phyloP scores from a whole-genome alignment of 2,797 vertebrate species.

The Hypotaenidia okinawae region DNA sequence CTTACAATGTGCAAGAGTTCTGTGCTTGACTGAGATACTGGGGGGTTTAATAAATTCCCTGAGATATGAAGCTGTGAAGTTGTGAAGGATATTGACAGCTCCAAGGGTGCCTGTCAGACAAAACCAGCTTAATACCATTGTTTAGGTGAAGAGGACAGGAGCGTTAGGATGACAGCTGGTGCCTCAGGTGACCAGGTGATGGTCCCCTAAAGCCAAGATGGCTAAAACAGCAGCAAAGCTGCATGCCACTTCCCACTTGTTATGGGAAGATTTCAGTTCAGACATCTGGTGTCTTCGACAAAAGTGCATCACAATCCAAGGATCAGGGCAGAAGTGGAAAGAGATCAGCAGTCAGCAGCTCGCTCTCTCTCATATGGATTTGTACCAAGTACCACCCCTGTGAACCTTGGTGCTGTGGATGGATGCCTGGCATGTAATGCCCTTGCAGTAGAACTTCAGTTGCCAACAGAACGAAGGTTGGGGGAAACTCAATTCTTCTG shows the following conservation, averaged over 20 bases:
- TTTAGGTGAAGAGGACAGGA: neutral
- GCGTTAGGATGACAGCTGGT: neutral
- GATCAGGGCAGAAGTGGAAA: neutral
- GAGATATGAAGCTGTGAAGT: neutral
- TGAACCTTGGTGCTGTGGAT: neutral
- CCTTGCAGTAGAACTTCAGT: neutral
- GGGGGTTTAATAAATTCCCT: neutral
- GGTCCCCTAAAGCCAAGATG: neutral
- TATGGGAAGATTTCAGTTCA: neutral
- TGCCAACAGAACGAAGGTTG: neutral
- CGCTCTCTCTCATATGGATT: accelerated
- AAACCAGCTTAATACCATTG: neutral
- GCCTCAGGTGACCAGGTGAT: neutral
- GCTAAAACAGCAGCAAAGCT: neutral
- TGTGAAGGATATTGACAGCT: neutral
- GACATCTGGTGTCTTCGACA: neutral
- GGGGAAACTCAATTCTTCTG: neutral
- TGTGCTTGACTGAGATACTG: neutral
- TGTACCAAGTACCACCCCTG: neutral
- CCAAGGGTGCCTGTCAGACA: neutral
- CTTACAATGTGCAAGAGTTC: neutral
- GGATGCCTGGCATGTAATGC: neutral
- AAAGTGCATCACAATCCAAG: accelerated
- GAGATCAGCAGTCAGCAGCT: neutral
- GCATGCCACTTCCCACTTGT: neutral